Base-by-base conservation (phyloP, 2,888 invertebrate species). In the Cactoblastis cactorum region DNA sequence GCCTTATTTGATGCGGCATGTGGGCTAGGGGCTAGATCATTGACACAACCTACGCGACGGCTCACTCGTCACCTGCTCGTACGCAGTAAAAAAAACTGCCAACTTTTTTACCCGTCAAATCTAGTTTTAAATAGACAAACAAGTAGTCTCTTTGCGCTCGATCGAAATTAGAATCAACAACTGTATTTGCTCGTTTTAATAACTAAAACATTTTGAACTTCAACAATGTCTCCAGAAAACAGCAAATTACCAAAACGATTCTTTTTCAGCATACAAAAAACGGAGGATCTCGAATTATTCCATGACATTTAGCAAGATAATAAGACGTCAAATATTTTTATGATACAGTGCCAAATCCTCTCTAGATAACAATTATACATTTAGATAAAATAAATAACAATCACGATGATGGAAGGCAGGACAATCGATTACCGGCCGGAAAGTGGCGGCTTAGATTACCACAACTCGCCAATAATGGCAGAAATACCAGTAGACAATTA, bases 401-500 rank as follows among this genome's bases (percentile, higher is more conserved):
- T 66, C 76, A 86, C 85, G 76, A 89, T 89, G 88, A 90, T 90
- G 90, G 90, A 90, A 83, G 90, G 90, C 67, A 72, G 90, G 69
- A 90, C 90, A 39, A 89, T 90, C 59, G 91, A 91, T 62, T 91
- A 90, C 64, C 77, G 90, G 66, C 84, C 90, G 35, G 90, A 90
- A 55, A 91, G 92, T 67, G 92, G 92, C 52, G 92, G 92, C 33
- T 82, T 93, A 54, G 92, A 93, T 67, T 93, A 93, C 74, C 93
- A 93, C 73, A 92, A 93, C 69, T 93, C 93, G 11, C 93, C 93
- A 6, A 71, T 93, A 11, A 93, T 93, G 88, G 93, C 93, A 0
- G 93, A 93, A 79, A 93, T 93, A 71, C 93, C 93, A 33, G 77
- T 92, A 62, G 93, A 93, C 61, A 92, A 92, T 71, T 91, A 92